A percentile compares a stretch with the other conserved stretches of the same genome.
phyloP scores from a whole-genome alignment of 1,140 invertebrate species.

The Drosophila watanabei region DNA sequence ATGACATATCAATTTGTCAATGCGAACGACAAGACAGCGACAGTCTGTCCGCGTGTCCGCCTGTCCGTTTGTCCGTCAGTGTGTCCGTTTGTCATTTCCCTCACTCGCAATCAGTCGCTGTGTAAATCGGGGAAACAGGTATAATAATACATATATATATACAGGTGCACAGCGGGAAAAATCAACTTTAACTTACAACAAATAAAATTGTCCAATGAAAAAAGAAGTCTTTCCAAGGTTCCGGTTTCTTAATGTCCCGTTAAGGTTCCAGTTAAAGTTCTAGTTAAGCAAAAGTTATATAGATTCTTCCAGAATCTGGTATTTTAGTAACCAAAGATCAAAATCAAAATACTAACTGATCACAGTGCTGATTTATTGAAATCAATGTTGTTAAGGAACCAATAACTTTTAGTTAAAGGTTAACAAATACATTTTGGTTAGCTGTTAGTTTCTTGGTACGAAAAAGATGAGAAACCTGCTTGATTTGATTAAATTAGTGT shows the following conservation, averaged over 20 bases:
- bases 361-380: background rate
- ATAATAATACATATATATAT: background rate
- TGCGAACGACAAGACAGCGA: constrained; percentile 66
- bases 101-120: constrained; percentile 12
- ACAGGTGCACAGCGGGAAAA: constrained; percentile 7
- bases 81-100: constrained; percentile 29
- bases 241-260: background rate
- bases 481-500: too few relatives aligned
- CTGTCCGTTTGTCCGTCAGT: constrained; percentile 26
- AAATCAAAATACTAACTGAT: too few relatives aligned
- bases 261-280: background rate
- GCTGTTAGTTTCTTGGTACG: too few relatives aligned
- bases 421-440: background rate
- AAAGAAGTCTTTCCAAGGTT: background rate
- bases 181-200: background rate
- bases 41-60: constrained; percentile 39
- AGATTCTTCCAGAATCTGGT: too few relatives aligned
- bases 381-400: background rate
- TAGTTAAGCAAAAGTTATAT: too few relatives aligned
- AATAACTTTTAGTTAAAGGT: background rate
- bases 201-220: background rate
- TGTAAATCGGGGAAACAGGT: constrained; percentile 8
- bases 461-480: too few relatives aligned
- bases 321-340: too few relatives aligned
- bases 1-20: constrained; percentile 85